Percentiles rank a stretch among this genome's conserved stretches.
Evolutionary conservation across 2,113 vertebrate genomes (phyloP).

Genomic region (Phaethornis superciliosus): DNA sequence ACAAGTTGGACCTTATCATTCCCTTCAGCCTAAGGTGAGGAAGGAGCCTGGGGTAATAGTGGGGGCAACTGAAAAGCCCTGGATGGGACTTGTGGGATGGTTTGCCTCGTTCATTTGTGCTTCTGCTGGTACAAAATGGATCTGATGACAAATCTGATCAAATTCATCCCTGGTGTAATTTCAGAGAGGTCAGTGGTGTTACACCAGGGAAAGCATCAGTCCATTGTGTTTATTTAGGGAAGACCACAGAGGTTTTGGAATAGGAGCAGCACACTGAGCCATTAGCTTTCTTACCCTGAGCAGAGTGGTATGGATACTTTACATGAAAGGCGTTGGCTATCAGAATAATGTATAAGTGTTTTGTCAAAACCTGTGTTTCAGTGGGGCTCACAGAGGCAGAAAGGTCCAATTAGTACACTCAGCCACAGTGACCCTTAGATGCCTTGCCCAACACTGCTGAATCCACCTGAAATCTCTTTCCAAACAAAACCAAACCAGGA

Average conservation of each 20-base stretch:
- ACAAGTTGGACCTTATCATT: slow-evolving; percentile 80
- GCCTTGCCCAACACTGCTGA: slow-evolving; percentile 2
- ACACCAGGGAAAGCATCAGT: slow-evolving; percentile 8
- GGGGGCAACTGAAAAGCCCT: slow-evolving; percentile 54
- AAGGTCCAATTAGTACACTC: slow-evolving; percentile 14
- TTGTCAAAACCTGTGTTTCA: slow-evolving; percentile 21
- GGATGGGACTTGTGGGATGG: slow-evolving; percentile 49
- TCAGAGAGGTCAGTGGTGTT: slow-evolving; percentile 47
- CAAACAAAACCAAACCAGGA: slow-evolving; percentile 39
- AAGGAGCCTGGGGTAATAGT: slow-evolving; percentile 57
- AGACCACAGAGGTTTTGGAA: neutral
- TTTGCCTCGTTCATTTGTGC: neutral
- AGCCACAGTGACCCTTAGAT: slow-evolving; percentile 1
- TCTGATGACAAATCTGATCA: slow-evolving; percentile 62
- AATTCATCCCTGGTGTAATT: slow-evolving; percentile 53
- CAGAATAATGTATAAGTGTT: neutral
- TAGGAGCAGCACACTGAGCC: neutral
- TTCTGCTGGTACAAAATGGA: slow-evolving; percentile 55
- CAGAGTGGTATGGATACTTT: neutral
- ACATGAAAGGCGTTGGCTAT: slow-evolving; percentile 26
- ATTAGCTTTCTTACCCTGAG: slow-evolving; percentile 38
- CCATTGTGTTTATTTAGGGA: slow-evolving; percentile 43
- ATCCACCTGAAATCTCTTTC: slow-evolving; percentile 59
- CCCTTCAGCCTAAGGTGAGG: slow-evolving; percentile 75
- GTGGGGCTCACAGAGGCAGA: slow-evolving; percentile 38